These are phyloP conservation scores for Tanytarsus gracilentus DNA, from an alignment of 2,888 invertebrate genomes.

Conservation along the genomic window DNA sequence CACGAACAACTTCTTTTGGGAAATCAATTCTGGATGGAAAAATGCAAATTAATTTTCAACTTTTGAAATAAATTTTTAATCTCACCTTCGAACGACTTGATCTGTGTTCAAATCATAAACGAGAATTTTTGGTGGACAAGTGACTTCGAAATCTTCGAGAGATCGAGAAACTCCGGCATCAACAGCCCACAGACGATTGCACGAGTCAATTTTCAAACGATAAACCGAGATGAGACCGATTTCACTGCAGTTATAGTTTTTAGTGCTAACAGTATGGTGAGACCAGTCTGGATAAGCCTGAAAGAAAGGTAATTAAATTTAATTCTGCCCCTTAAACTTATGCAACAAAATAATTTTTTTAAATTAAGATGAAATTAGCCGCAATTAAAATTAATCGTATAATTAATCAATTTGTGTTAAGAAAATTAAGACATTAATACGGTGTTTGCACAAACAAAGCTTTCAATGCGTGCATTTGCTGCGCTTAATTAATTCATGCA, in stretches of 20 bases:
- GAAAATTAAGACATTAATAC: not conserved
- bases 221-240: slow-evolving; percentile 71
- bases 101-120: slow-evolving; percentile 70
- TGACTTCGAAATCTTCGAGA: slow-evolving; percentile 52
- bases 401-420: too few relatives aligned
- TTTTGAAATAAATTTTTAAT: slow-evolving; percentile 34
- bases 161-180: slow-evolving; percentile 58
- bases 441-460: slow-evolving; percentile 27
- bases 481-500: too few relatives aligned
- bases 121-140: slow-evolving; percentile 71
- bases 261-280: slow-evolving; percentile 61
- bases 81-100: slow-evolving; percentile 47
- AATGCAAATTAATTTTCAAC: not conserved
- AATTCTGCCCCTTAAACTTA: too few relatives aligned
- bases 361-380: not conserved
- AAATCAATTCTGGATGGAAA: slow-evolving; percentile 53
- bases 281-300: slow-evolving; percentile 69
- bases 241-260: slow-evolving; percentile 64
- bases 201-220: slow-evolving; percentile 64
- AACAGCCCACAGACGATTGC: slow-evolving; percentile 72
- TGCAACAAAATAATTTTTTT: not conserved
- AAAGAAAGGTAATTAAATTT: too few relatives aligned
- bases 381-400: too few relatives aligned
- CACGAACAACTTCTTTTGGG: slow-evolving; percentile 63
- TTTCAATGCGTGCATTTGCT: too few relatives aligned